Evolutionary conservation across 2,888 invertebrate species (phyloP).

Genomic region (Clepsis dumicolana): DNA sequence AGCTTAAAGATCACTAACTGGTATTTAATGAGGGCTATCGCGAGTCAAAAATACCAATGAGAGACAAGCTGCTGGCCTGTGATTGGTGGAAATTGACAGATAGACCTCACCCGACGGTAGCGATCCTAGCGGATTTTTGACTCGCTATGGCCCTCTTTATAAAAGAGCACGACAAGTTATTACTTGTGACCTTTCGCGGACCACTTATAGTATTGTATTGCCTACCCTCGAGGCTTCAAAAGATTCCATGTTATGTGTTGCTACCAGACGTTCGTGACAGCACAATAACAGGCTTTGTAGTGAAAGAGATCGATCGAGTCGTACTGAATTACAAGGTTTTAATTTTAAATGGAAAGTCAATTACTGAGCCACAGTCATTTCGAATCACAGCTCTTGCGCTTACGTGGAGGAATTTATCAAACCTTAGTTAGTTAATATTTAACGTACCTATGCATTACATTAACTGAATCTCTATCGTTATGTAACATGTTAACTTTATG

Average conservation of each 20-base stretch:
- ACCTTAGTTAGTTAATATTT: background rate
- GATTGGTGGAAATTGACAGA: too few relatives aligned
- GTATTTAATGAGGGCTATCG: background rate
- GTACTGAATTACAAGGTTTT: slow-evolving; percentile 18
- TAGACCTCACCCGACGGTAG: too few relatives aligned
- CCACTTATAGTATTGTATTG: background rate
- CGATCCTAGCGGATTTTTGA: too few relatives aligned
- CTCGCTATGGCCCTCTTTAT: too few relatives aligned
- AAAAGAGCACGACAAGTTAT: background rate
- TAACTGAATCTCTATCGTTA: background rate
- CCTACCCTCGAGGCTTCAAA: background rate
- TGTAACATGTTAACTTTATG: background rate
- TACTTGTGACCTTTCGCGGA: background rate
- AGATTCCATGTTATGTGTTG: background rate
- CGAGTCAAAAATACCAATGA: too few relatives aligned
- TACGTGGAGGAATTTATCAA: background rate
- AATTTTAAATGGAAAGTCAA: slow-evolving; percentile 22
- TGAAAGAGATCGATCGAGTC: slow-evolving; percentile 33
- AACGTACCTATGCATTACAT: too few relatives aligned
- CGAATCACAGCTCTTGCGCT: background rate
- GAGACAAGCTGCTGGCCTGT: too few relatives aligned
- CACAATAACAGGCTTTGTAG: slow-evolving; percentile 31
- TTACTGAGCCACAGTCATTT: slow-evolving; percentile 22
- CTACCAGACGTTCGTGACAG: slow-evolving; percentile 28
- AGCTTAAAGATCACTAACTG: background rate